Conservation (phyloP, 2,888 invertebrate species). For the Erebia aethiops region DNA sequence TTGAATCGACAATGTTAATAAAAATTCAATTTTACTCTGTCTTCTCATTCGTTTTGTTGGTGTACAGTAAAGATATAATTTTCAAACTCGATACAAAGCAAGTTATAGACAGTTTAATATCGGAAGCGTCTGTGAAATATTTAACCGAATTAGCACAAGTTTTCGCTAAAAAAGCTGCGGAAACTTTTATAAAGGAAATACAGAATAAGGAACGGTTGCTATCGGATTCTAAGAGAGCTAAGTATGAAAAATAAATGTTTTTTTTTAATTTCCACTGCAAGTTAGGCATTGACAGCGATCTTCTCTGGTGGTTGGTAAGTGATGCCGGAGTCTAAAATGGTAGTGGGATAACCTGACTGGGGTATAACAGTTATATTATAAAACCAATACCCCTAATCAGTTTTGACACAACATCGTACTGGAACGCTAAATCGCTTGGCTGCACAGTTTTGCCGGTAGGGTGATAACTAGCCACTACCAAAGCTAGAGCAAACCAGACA, state of each 20-base stretch:
- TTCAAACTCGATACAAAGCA: conserved; percentile 50
- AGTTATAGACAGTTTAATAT: conserved; percentile 50
- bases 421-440: too few relatives aligned
- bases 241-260: not conserved
- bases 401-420: too few relatives aligned
- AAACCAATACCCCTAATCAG: too few relatives aligned
- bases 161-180: conserved; percentile 52
- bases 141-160: conserved; percentile 50
- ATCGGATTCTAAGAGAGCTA: conserved; percentile 14
- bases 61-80: conserved; percentile 38
- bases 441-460: too few relatives aligned
- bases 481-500: too few relatives aligned
- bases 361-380: too few relatives aligned
- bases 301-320: too few relatives aligned
- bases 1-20: conserved; percentile 45
- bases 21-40: conserved; percentile 43
- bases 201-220: conserved; percentile 38
- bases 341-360: too few relatives aligned
- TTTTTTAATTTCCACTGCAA: too few relatives aligned
- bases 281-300: too few relatives aligned
- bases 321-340: too few relatives aligned
- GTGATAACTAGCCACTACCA: too few relatives aligned
- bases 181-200: conserved; percentile 51
- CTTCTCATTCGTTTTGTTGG: conserved; percentile 33
- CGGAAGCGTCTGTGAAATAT: conserved; percentile 50